These are phyloP conservation scores for Gorilla gorilla DNA, from an alignment of 2,113 vertebrate species.

Conservation along the genomic window DNA sequence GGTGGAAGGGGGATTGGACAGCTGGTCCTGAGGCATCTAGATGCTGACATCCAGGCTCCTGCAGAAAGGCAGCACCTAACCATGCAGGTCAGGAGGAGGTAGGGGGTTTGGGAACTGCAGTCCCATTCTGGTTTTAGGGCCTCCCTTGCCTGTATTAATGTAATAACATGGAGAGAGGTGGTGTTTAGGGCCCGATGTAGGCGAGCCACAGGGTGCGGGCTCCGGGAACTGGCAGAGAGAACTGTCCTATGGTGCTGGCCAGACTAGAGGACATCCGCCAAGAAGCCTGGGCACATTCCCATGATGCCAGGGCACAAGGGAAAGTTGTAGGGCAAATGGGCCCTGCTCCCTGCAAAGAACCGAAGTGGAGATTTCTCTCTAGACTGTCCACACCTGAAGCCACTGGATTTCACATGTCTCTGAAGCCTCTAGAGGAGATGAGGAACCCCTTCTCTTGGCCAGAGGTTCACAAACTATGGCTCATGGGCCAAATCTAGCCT, in stretches of 20 bases:
- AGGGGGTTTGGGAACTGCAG: background rate
- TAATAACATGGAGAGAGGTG: background rate
- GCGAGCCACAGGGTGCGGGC: background rate
- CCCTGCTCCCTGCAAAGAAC: background rate
- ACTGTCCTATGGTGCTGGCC: too few relatives aligned
- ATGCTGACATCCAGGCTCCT: background rate
- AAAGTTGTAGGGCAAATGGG: background rate
- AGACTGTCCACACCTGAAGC: background rate
- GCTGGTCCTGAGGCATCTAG: background rate
- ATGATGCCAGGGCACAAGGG: background rate
- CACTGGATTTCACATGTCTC: background rate
- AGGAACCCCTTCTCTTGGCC: background rate
- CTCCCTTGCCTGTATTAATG: background rate
- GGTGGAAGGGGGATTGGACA: background rate
- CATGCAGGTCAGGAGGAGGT: background rate
- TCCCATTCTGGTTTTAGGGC: background rate
- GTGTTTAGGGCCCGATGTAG: background rate
- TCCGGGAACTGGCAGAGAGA: background rate
- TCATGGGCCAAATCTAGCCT: background rate
- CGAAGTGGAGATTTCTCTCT: background rate
- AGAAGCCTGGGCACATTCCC: background rate
- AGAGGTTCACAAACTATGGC: background rate
- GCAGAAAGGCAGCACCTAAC: background rate
- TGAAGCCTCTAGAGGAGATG: background rate
- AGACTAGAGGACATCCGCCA: background rate